Base-by-base conservation (phyloP, 2,888 invertebrate genomes). In the Zygaena filipendulae region DNA sequence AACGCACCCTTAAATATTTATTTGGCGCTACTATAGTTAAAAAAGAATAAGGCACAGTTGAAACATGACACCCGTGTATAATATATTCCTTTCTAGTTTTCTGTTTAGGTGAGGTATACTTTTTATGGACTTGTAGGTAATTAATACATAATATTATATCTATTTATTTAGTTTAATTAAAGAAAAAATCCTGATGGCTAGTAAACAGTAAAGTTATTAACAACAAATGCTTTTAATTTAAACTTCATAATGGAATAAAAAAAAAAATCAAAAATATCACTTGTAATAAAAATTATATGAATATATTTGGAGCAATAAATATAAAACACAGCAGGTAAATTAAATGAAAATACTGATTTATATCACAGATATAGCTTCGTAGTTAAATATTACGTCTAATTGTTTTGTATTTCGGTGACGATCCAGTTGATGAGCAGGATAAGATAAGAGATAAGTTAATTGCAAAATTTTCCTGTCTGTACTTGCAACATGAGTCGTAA, bases 161-260 rank as follows among this genome's bases (percentile, higher is more conserved):
- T 77, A 77, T 77, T 77, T 75, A 77, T 77, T 77, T 77, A 77
- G 59, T 52, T n/a, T n/a, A 40, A 58, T 55, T 53, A 54, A 56
- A 45, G 36, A 42, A 43, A 47, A 43, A 39, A 43, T 37, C 41
- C n/a, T n/a, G 36, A 35, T 42, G 33, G 27, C n/a, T 26, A 25
- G 12, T 27, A 18, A 21, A 27, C 26, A 11, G 25, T 13, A 18
- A 18, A 24, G 18, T 20, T 13, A 24, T n/a, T n/a, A n/a, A n/a
- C n/a, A n/a, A n/a, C n/a, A n/a, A n/a, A n/a, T n/a, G n/a, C n/a
- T 29, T 23, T 3, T 25, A 26, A 21, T 32, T 5, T 14, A 24
- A 25, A 21, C 21, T 11, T 14, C 23, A 13, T 24, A 24, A 24
- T 29, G 22, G 24, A 27, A 32, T 32, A 19, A n/a, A n/a, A n/a